These are phyloP conservation scores for Tangachromis dhanisi DNA, from an alignment of 2,113 vertebrate genomes.

Conservation along the genomic window DNA sequence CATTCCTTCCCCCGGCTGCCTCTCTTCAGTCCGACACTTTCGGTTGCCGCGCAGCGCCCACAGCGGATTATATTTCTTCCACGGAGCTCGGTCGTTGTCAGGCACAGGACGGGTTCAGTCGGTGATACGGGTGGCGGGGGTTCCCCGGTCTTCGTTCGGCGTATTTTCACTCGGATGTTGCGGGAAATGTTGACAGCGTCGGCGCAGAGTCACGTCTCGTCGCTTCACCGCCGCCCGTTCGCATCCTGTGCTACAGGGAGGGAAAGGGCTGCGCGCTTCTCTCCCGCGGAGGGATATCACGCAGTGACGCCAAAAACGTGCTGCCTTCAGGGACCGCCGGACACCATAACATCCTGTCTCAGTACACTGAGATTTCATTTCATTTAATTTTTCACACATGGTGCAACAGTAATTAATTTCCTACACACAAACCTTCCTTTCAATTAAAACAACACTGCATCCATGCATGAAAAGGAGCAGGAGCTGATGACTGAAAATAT, in stretches of 20 bases:
- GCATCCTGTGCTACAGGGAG: constrained; percentile 67
- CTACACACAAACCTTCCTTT: background rate
- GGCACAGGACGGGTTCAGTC: constrained; percentile 20
- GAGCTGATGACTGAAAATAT: background rate
- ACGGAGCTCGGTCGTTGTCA: constrained; percentile 6
- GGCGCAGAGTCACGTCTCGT: background rate
- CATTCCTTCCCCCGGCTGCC: constrained; percentile 73
- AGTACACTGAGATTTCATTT: background rate
- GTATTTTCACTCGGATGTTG: background rate
- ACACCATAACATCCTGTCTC: background rate
- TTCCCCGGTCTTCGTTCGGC: background rate
- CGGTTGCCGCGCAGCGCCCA: constrained; percentile 54
- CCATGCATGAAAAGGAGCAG: background rate
- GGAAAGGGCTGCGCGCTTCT: constrained; percentile 69
- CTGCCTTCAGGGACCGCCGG: background rate
- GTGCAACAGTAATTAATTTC: background rate
- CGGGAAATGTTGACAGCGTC: background rate
- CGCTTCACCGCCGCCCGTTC: constrained; percentile 54
- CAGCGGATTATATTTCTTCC: constrained; percentile 54
- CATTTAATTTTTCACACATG: background rate
- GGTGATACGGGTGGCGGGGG: background rate
- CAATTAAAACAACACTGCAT: background rate
- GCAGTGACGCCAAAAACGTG: constrained; percentile 41
- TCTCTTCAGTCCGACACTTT: constrained; percentile 18
- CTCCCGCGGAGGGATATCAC: constrained; percentile 73